phyloP scores from a whole-genome alignment of 1,140 invertebrate genomes.

The Magallana gigas region DNA sequence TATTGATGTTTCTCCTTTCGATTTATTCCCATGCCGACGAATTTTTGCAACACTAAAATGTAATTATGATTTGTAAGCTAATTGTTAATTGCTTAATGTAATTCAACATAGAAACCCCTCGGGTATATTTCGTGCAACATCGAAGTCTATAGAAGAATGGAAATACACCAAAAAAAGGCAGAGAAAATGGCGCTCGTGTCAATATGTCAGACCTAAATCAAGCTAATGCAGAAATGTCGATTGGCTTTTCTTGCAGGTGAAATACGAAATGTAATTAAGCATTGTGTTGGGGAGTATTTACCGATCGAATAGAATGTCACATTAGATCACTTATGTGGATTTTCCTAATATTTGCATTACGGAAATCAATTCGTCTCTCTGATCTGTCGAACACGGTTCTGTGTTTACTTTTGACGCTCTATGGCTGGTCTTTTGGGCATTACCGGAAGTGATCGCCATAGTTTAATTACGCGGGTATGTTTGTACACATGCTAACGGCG shows the following conservation, averaged over 20 bases:
- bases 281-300: conserved; percentile 27
- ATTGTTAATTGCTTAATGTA: conserved; percentile 21
- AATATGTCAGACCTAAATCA: conserved; percentile 14
- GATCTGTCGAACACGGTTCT: conserved; percentile 17
- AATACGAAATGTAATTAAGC: conserved; percentile 8
- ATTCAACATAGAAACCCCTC: not conserved
- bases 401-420: conserved; percentile 22
- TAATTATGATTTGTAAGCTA: not conserved
- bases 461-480: not conserved
- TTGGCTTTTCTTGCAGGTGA: not conserved
- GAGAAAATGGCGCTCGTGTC: not conserved
- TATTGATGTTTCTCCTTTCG: not conserved
- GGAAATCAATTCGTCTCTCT: conserved; percentile 18
- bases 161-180: not conserved
- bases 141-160: not conserved
- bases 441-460: not conserved
- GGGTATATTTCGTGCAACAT: not conserved
- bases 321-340: conserved; percentile 28
- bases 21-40: not conserved
- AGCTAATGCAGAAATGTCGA: not conserved
- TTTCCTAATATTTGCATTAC: conserved; percentile 34
- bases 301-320: conserved; percentile 24
- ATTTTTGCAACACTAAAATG: conserved; percentile 1
- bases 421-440: conserved; percentile 1
- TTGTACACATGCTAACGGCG: not conserved